Percentiles rank a stretch among this genome's conserved stretches.
These are phyloP conservation scores for Tubulanus polymorphus DNA, from an alignment of 2,888 invertebrate genomes.

Conservation along the genomic window DNA sequence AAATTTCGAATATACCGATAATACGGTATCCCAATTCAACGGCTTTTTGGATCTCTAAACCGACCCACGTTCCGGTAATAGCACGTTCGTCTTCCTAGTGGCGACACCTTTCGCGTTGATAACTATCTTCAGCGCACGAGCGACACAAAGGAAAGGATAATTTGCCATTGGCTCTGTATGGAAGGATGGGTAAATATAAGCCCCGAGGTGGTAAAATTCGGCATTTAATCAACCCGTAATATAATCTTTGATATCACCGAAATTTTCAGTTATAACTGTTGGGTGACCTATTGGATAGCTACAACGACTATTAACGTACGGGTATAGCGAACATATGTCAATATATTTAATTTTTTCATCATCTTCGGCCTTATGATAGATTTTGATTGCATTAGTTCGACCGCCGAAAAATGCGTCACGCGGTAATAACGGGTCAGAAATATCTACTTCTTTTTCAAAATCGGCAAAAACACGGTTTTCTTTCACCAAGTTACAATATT, in stretches of 20 bases:
- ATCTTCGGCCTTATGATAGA: constrained; percentile 1
- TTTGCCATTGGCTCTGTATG: constrained; percentile 24
- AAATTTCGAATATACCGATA: constrained; percentile 31
- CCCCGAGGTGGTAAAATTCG: constrained; percentile 21
- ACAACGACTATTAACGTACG: background rate
- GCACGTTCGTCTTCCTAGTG: constrained; percentile 27
- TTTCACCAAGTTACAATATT: background rate
- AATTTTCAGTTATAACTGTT: constrained; percentile 24
- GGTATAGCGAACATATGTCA: constrained; percentile 8
- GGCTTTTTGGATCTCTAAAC: constrained; percentile 35
- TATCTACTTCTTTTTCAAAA: background rate
- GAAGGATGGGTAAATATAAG: constrained; percentile 30
- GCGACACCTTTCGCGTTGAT: constrained; percentile 24
- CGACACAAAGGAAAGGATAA: constrained; percentile 42
- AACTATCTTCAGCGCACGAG: constrained; percentile 29
- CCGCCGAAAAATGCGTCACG: constrained; percentile 9
- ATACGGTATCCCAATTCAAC: constrained; percentile 31
- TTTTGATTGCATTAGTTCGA: constrained; percentile 3
- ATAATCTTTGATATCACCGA: constrained; percentile 15
- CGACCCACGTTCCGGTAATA: constrained; percentile 45
- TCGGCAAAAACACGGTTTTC: background rate
- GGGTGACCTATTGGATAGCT: background rate
- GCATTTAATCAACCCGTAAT: constrained; percentile 23
- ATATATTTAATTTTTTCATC: constrained; percentile 6
- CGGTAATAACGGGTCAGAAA: background rate